Evolutionary conservation across 2,113 vertebrate species (phyloP), one percentile per base, ranked within the genome.

Genomic region (Oreochromis tanganicae): DNA sequence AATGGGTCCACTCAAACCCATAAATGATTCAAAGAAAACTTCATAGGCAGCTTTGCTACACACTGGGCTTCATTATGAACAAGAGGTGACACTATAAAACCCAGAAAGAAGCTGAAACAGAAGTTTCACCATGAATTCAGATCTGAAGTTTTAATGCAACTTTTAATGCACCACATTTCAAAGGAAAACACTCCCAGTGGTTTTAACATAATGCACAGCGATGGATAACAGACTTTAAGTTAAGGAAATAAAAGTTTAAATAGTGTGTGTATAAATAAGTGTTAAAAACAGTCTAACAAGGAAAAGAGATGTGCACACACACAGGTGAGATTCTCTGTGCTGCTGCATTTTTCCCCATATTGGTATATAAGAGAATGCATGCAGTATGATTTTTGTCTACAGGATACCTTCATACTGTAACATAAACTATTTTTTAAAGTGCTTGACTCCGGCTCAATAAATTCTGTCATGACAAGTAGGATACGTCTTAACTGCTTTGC

Each of bases 171-270:
- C 0, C 24, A 0, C 16, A 29, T 50, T 75, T 50, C 71, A 19
- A 0, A 50, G 43, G 71, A 7, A 12, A 75, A 50, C 24, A 29
- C 14, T 48, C 0, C 0, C 43, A 19, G 24, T 17, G 41, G 3
- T 27, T 75, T 75, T 75, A 75, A 75, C 1, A 2, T 2, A 43
- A 41, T 0, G 7, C 38, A 16, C 38, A 2, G 12, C 11, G 1
- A 14, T 71, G 36, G 36, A 24, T 41, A 0, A 27, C n/a, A 2
- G 16, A 75, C 21, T 50, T 1, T 11, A 48, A 75, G n/a, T 75
- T 50, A 12, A 46, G 71, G 21, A 48, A 75, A 75, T 50, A 50
- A 4, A 75, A 5, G 43, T 66, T 66, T 38, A 66, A 38, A 63
- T 11, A 19, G 59, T 63, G 59, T 63, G 9, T 19, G 59, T 0